A percentile compares a stretch with the other conserved stretches of the same genome.
These are phyloP conservation scores for Conchocele bisecta DNA, from an alignment of 2,888 invertebrate species.

Conservation along the genomic window DNA sequence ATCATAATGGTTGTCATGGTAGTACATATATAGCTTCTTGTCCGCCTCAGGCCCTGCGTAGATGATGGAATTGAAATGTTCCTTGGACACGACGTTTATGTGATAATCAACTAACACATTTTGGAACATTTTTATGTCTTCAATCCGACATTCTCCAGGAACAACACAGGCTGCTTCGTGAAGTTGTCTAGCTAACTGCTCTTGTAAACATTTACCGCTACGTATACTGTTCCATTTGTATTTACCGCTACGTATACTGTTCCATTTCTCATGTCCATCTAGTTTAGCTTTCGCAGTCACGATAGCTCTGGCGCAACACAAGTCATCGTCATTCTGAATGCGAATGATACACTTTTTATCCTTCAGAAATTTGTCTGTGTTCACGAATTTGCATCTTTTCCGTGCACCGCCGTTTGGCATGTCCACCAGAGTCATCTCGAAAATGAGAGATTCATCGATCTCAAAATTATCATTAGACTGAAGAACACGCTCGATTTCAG, in stretches of 20 bases:
- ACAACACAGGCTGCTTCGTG: slow-evolving; percentile 27
- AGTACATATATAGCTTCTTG: slow-evolving; percentile 30
- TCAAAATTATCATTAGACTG: slow-evolving; percentile 37
- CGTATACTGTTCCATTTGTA: no score
- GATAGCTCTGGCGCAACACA: slow-evolving; percentile 48
- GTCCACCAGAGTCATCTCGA: slow-evolving; percentile 39
- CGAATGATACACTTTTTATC: slow-evolving; percentile 39
- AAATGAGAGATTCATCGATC: slow-evolving; percentile 31
- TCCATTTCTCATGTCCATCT: slow-evolving; percentile 40
- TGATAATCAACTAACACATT: slow-evolving; percentile 13
- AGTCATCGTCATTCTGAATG: slow-evolving; percentile 42
- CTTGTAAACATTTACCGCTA: no score
- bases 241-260: slow-evolving; percentile 29
- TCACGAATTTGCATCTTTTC: slow-evolving; percentile 31
- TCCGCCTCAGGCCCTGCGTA: slow-evolving; percentile 22
- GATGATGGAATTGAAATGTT: slow-evolving; percentile 32
- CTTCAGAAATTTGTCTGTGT: slow-evolving; percentile 27
- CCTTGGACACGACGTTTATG: slow-evolving; percentile 22
- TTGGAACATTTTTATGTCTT: slow-evolving; percentile 31
- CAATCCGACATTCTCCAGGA: slow-evolving; percentile 25
- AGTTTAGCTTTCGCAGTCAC: slow-evolving; percentile 45
- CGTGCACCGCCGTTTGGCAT: slow-evolving; percentile 30
- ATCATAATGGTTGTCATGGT: slow-evolving; percentile 42
- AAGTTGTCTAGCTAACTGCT: slow-evolving; percentile 20
- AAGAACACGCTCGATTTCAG: slow-evolving; percentile 25